phyloP scores from a whole-genome alignment of 2,113 vertebrate species.

The Anolis carolinensis region DNA sequence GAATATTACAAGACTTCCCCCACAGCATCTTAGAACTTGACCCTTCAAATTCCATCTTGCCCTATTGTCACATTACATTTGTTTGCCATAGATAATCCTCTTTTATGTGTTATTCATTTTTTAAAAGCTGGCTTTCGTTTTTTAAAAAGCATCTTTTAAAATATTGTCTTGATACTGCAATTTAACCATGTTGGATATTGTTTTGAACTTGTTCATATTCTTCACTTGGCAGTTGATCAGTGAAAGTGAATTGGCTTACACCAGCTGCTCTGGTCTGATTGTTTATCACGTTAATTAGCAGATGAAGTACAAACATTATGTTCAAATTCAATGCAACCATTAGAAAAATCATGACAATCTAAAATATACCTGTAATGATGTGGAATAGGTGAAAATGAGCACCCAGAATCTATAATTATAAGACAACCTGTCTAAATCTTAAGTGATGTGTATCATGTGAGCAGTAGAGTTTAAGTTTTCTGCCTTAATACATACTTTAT shows the following conservation, averaged over 20 bases:
- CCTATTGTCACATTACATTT: background rate
- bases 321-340: background rate
- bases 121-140: background rate
- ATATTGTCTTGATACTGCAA: background rate
- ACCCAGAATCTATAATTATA: constrained; percentile 53
- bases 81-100: background rate
- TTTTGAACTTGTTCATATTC: too few relatives aligned
- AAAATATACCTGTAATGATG: constrained; percentile 1
- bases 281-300: background rate
- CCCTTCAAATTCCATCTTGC: background rate
- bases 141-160: background rate
- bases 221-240: background rate
- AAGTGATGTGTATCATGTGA: constrained; percentile 68
- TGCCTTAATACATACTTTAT: constrained; percentile 46
- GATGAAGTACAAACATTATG: constrained; percentile 43
- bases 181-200: background rate
- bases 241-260: background rate
- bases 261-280: background rate
- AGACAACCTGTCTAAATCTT: constrained; percentile 51
- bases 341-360: background rate
- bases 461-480: constrained; percentile 45
- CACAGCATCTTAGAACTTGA: background rate
- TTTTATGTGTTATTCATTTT: background rate
- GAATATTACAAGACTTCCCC: background rate
- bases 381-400: background rate